Conservation (phyloP, 2,888 invertebrate genomes). For the Acrobasis suavella region DNA sequence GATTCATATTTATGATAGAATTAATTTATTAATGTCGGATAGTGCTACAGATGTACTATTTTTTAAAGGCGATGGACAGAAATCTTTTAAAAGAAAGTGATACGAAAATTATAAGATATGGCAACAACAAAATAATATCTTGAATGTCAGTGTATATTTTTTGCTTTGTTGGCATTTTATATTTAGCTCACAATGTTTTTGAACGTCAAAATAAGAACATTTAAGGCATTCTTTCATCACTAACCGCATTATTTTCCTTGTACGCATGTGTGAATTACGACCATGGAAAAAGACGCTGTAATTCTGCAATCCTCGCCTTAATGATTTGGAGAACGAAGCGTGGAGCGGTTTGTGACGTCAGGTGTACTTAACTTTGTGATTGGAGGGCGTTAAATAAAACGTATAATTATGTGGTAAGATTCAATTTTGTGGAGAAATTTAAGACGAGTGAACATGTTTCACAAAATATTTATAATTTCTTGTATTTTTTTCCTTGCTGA, state of each 20-base stretch:
- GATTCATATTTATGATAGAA: too few relatives aligned
- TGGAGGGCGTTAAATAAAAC: constrained; percentile 20
- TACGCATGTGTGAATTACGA: constrained; percentile 11
- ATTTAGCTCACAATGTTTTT: not conserved
- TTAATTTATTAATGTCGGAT: too few relatives aligned
- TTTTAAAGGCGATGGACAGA: too few relatives aligned
- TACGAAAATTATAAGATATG: not conserved
- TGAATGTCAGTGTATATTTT: not conserved
- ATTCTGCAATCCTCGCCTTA: constrained; percentile 15
- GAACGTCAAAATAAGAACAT: not conserved
- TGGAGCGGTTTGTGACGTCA: not conserved
- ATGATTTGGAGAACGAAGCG: constrained; percentile 11
- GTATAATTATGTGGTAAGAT: not conserved
- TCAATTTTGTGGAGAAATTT: too few relatives aligned
- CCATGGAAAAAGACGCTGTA: constrained; percentile 8
- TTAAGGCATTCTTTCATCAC: constrained; percentile 1
- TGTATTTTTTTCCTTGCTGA: too few relatives aligned
- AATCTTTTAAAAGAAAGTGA: too few relatives aligned
- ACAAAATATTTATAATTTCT: too few relatives aligned
- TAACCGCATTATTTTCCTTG: constrained; percentile 1
- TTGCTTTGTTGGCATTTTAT: not conserved
- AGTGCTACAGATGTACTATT: too few relatives aligned
- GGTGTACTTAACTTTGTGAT: constrained; percentile 7
- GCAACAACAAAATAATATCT: too few relatives aligned
- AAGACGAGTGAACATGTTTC: too few relatives aligned